A percentile compares a stretch with the other conserved stretches of the same genome.
phyloP scores from a whole-genome alignment of 92 coral and sea anemone species.

The Palythoa caribaeorum region DNA sequence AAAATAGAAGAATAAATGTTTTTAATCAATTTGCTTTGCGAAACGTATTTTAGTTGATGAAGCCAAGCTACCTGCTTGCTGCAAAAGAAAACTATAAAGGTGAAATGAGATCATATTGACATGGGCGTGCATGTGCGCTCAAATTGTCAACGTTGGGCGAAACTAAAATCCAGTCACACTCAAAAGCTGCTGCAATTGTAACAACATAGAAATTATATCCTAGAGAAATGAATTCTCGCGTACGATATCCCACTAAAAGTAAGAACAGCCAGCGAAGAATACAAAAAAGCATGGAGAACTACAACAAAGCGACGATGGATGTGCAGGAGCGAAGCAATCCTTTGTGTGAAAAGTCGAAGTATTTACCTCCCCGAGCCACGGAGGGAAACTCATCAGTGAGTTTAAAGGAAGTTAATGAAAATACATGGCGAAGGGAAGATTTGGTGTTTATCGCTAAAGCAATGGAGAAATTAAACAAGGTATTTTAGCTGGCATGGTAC shows the following conservation, averaged over 20 bases:
- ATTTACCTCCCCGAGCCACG: conserved; percentile 66
- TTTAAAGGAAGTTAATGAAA: conserved; percentile 38
- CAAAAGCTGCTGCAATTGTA: too few species aligned
- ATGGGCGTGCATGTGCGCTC: neutral
- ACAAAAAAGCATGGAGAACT: conserved; percentile 87
- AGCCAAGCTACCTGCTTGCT: too few species aligned
- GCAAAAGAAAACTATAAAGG: neutral
- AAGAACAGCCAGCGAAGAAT: conserved; percentile 67
- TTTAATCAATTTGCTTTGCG: too few species aligned
- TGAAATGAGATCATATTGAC: conserved; percentile 42
- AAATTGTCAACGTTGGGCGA: neutral
- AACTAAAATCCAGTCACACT: neutral
- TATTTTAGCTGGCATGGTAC: neutral
- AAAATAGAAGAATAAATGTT: too few species aligned
- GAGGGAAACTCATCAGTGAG: conserved; percentile 8
- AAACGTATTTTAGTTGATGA: too few species aligned
- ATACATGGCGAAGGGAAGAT: conserved; percentile 62
- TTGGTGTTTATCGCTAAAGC: conserved; percentile 74
- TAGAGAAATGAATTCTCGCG: conserved; percentile 12
- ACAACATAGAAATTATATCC: neutral
- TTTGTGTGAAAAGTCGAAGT: conserved; percentile 31
- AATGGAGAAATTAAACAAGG: conserved; percentile 73
- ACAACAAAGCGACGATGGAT: conserved; percentile 83
- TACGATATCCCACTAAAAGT: neutral
- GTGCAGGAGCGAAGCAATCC: conserved; percentile 71